Evolutionary conservation across 1,140 invertebrate genomes (phyloP).

Genomic region (Diprion similis): DNA sequence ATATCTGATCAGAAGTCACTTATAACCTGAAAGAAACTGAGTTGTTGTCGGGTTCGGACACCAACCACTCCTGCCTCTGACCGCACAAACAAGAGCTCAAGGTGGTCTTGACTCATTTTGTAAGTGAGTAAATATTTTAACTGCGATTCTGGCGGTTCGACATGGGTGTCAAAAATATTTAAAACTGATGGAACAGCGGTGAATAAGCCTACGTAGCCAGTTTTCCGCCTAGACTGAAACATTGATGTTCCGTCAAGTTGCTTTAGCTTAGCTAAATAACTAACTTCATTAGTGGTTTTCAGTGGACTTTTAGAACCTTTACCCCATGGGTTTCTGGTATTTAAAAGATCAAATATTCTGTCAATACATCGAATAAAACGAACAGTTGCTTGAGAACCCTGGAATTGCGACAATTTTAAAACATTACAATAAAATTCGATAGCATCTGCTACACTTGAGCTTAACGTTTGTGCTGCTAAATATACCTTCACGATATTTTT

Average conservation of each 20-base stretch:
- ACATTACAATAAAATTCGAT: slow-evolving; percentile 36
- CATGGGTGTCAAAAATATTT: slow-evolving; percentile 25
- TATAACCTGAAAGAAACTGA: slow-evolving; percentile 30
- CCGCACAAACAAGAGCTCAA: slow-evolving; percentile 44
- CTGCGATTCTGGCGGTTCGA: slow-evolving; percentile 24
- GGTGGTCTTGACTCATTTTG: slow-evolving; percentile 41
- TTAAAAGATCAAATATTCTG: slow-evolving; percentile 24
- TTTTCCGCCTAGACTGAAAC: not conserved
- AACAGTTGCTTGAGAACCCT: slow-evolving; percentile 14
- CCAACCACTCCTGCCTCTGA: slow-evolving; percentile 29
- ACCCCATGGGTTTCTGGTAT: slow-evolving; percentile 19
- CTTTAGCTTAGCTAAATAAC: not conserved
- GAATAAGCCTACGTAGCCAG: not conserved
- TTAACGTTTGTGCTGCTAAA: slow-evolving; percentile 38
- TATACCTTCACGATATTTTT: slow-evolving; percentile 41
- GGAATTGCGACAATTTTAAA: not conserved
- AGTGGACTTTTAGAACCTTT: slow-evolving; percentile 18
- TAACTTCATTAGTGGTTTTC: slow-evolving; percentile 15
- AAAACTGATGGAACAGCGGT: slow-evolving; percentile 14
- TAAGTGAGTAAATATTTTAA: slow-evolving; percentile 40
- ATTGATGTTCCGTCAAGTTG: not conserved
- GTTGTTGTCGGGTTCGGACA: slow-evolving; percentile 38
- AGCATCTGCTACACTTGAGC: slow-evolving; percentile 38
- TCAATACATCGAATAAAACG: slow-evolving; percentile 20
- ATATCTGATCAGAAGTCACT: slow-evolving; percentile 34